Base-by-base conservation (phyloP, 2,888 invertebrate genomes). In the Dysmachus trigonus region DNA sequence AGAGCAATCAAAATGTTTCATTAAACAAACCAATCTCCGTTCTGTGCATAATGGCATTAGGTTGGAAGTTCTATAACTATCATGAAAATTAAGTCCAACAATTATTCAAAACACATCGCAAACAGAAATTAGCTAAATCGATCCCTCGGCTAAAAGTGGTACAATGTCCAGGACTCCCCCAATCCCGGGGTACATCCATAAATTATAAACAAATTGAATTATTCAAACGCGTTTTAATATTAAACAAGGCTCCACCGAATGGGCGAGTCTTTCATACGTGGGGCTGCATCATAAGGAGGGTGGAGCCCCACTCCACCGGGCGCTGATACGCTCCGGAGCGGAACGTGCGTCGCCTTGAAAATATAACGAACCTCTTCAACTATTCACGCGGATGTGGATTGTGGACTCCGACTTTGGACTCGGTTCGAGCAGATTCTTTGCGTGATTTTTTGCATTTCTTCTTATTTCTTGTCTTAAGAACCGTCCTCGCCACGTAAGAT, bases 151-250 rank as follows among this genome's bases (percentile, higher is more conserved):
- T 8, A 10, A 62, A 62, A 62, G 62, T 47, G 6, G n/a, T 47
- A 62, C 18, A 18, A 27, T 62, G 62, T 62, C 62, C 62, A 62
- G 62, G 10, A 51, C 7, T 13, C 41, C 41, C 41, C 15, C 22
- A 62, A 22, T 10, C 62, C 13, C 13, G 38, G 31, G 31, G 38
- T 62, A 8, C 22, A 18, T 22, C 15, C 47, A 81, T 51, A 47
- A 41, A 51, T 51, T 82, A 53, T 62, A 31, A 85, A 51, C 53
- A 47, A 74, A 47, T 74, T 62, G 73, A 51, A 74, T 74, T 33
- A 73, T 73, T 73, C 73, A 73, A 33, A 73, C 31, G 33, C 73
- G 73, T 73, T 73, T 73, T 18, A 73, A 33, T 33, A 33, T 73
- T 33, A 33, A 73, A 18, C 35, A 73, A 4, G 0, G n/a, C n/a